Percentiles rank a stretch among this genome's conserved stretches.
phyloP scores from a whole-genome alignment of 2,113 vertebrate species.

The Xerus inauris region DNA sequence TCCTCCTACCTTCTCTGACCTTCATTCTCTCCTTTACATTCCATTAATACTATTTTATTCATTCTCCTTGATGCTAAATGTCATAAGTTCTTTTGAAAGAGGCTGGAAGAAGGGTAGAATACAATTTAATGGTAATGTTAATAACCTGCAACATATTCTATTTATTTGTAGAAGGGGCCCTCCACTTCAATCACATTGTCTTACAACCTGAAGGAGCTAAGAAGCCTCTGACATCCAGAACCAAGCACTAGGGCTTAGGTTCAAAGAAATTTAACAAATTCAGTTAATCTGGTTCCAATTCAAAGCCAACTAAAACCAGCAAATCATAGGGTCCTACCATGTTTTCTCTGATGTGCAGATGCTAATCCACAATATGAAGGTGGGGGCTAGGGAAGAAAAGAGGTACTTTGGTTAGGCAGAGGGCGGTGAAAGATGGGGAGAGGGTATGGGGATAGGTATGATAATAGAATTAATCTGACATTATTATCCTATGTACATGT shows the following conservation, averaged over 20 bases:
- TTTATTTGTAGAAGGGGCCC: neutral
- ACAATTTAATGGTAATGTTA: neutral
- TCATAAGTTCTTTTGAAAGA: neutral
- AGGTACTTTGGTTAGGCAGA: too few relatives aligned
- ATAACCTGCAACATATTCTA: neutral
- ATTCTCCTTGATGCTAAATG: neutral
- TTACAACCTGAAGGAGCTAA: neutral
- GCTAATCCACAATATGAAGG: too few relatives aligned
- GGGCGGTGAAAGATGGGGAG: too few relatives aligned
- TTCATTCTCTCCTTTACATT: neutral
- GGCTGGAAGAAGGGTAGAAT: neutral
- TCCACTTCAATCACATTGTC: neutral
- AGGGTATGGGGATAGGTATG: too few relatives aligned
- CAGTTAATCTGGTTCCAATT: neutral
- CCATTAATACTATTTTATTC: constrained; percentile 3
- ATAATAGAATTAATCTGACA: too few relatives aligned
- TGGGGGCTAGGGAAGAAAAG: too few relatives aligned
- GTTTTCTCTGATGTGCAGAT: too few relatives aligned
- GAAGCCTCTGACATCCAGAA: neutral
- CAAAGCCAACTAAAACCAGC: neutral
- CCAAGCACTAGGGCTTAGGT: neutral
- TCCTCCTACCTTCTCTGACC: neutral
- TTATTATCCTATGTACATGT: too few relatives aligned
- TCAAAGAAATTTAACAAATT: constrained; percentile 36
- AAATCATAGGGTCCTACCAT: neutral